Conservation (phyloP, 2,888 invertebrate genomes). For the Calephelis perditalis region DNA sequence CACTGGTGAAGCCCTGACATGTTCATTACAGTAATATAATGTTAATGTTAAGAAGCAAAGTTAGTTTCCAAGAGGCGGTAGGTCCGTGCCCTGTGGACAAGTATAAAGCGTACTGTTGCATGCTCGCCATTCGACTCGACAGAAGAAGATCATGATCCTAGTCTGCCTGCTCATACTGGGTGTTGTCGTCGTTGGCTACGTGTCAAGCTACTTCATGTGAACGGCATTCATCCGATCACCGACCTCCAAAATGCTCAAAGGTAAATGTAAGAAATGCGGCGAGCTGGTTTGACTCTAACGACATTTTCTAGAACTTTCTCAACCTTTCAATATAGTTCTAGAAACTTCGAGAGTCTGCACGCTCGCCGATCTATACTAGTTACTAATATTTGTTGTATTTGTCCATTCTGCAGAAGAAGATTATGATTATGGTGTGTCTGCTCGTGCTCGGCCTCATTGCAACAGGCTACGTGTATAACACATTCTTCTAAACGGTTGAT, state of each 20-base stretch:
- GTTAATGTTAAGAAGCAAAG: slow-evolving; percentile 31
- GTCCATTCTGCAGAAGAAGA: slow-evolving; percentile 91
- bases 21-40: slow-evolving; percentile 27
- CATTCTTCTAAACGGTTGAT: slow-evolving; percentile 67
- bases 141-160: slow-evolving; percentile 95
- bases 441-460: slow-evolving; percentile 86
- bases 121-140: slow-evolving; percentile 64
- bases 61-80: slow-evolving; percentile 33
- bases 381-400: slow-evolving; percentile 71
- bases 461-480: slow-evolving; percentile 75
- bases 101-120: slow-evolving; percentile 72
- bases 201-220: slow-evolving; percentile 80
- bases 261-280: slow-evolving; percentile 50
- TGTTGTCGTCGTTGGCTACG: slow-evolving; percentile 86
- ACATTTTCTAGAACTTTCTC: slow-evolving; percentile 17
- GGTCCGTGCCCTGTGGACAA: slow-evolving; percentile 36
- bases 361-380: slow-evolving; percentile 51
- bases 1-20: slow-evolving; percentile 30
- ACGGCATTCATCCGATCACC: slow-evolving; percentile 41
- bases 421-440: slow-evolving; percentile 94
- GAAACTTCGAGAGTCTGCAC: slow-evolving; percentile 30
- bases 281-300: slow-evolving; percentile 33
- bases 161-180: slow-evolving; percentile 92
- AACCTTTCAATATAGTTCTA: slow-evolving; percentile 21
- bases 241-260: slow-evolving; percentile 60